A percentile compares a stretch with the other conserved stretches of the same genome.
Evolutionary conservation across 2,797 vertebrate species (phyloP).

Genomic region (Danio choprae): DNA sequence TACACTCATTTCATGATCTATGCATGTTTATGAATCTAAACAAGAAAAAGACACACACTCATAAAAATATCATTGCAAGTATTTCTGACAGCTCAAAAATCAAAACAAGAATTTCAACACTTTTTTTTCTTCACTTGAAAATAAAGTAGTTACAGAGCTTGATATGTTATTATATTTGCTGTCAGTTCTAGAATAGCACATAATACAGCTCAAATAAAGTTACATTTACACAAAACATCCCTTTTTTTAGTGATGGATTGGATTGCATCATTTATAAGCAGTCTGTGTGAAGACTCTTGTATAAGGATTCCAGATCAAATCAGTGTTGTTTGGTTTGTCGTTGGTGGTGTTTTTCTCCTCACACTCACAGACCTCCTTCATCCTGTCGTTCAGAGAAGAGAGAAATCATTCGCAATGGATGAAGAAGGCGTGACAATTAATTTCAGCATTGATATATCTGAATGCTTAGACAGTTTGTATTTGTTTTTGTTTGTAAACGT

Average conservation of each 20-base stretch:
- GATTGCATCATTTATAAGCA: not conserved
- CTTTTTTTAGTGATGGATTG: not conserved
- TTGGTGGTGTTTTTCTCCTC: slow-evolving; percentile 1
- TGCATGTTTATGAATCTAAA: no score
- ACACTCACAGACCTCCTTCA: slow-evolving; percentile 71
- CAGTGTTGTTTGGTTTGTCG: not conserved
- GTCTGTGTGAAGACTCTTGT: slow-evolving; percentile 10
- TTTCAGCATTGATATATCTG: not conserved
- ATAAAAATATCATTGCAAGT: no score
- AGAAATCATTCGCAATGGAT: not conserved
- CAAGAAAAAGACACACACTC: no score
- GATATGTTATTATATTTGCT: not conserved
- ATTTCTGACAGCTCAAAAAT: no score
- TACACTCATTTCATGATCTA: no score
- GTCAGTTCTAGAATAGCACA: not conserved
- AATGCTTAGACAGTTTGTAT: not conserved
- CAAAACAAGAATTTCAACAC: no score
- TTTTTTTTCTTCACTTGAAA: no score
- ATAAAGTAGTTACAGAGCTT: not conserved
- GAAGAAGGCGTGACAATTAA: not conserved
- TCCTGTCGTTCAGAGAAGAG: slow-evolving; percentile 66
- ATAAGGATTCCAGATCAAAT: not conserved
- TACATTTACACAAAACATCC: not conserved
- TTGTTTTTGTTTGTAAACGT: not conserved
- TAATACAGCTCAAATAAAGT: not conserved